Conservation (phyloP, 2,797 vertebrate genomes). For the Myotis vivesi region DNA sequence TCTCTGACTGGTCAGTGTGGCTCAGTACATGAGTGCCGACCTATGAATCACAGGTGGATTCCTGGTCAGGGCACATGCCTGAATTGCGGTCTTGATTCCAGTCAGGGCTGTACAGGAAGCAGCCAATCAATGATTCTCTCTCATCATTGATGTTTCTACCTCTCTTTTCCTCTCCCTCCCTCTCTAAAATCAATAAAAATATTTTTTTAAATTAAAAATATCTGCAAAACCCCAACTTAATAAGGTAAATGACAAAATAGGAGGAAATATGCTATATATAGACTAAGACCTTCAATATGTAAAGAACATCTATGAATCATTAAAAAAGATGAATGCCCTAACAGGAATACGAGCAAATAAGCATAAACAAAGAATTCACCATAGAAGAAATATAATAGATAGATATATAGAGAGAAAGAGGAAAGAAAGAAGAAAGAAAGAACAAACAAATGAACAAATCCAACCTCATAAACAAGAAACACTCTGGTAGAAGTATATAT, state of each 20-base stretch:
- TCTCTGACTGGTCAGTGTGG: too few species aligned
- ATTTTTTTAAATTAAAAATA: neutral
- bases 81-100: too few species aligned
- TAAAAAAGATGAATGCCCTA: neutral
- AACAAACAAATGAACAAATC: neutral
- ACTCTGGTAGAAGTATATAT: neutral
- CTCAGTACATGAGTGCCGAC: too few species aligned
- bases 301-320: conserved; percentile 21
- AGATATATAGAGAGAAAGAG: neutral
- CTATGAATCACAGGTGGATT: too few species aligned
- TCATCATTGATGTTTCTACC: too few species aligned
- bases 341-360: neutral
- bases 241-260: conserved; percentile 33
- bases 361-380: neutral
- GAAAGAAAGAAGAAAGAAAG: neutral
- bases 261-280: neutral
- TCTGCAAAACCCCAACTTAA: neutral
- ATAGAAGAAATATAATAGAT: conserved; percentile 2
- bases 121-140: too few species aligned
- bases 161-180: too few species aligned
- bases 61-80: too few species aligned
- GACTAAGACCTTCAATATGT: neutral
- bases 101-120: too few species aligned
- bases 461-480: conserved; percentile 2
- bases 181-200: too few species aligned